Percentiles rank a stretch among this genome's conserved stretches.
Evolutionary conservation across 2,113 vertebrate species (phyloP).

Genomic region (Microcebus lehilahytsara): DNA sequence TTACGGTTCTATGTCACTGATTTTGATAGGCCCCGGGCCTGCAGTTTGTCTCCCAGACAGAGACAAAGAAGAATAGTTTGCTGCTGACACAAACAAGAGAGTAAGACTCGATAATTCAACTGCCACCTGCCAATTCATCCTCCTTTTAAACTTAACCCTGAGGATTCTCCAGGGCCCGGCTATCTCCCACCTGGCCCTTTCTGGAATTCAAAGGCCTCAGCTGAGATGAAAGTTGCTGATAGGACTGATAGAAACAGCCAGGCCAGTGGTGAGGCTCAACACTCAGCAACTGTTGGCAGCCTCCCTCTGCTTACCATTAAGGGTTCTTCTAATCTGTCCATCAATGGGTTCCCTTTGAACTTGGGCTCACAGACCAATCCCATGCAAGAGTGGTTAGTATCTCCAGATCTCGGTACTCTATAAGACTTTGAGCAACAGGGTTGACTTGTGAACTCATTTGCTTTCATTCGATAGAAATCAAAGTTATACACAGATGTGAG

Average conservation of each 20-base stretch:
- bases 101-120: slow-evolving; percentile 44
- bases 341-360: slow-evolving; percentile 69
- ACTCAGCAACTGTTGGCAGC: not conserved
- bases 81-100: slow-evolving; percentile 52
- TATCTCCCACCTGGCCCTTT: slow-evolving; percentile 44
- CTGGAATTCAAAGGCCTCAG: slow-evolving; percentile 36
- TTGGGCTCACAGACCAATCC: slow-evolving; percentile 43
- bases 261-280: not conserved
- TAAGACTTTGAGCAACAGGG: slow-evolving; percentile 37
- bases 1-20: not conserved
- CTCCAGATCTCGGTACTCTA: slow-evolving; percentile 25
- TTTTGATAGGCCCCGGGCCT: slow-evolving; percentile 39
- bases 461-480: slow-evolving; percentile 64
- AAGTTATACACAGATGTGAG: slow-evolving; percentile 50
- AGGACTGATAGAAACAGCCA: not conserved
- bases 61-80: slow-evolving; percentile 55
- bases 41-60: slow-evolving; percentile 56
- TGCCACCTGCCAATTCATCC: slow-evolving; percentile 45
- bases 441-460: slow-evolving; percentile 47
- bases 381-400: slow-evolving; percentile 34
- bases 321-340: slow-evolving; percentile 57
- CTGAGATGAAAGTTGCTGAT: slow-evolving; percentile 59
- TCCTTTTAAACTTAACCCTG: slow-evolving; percentile 12
- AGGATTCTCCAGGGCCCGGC: slow-evolving; percentile 19
- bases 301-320: slow-evolving; percentile 57